Conservation (phyloP, 1,140 invertebrate genomes). For the Agrilus planipennis region DNA sequence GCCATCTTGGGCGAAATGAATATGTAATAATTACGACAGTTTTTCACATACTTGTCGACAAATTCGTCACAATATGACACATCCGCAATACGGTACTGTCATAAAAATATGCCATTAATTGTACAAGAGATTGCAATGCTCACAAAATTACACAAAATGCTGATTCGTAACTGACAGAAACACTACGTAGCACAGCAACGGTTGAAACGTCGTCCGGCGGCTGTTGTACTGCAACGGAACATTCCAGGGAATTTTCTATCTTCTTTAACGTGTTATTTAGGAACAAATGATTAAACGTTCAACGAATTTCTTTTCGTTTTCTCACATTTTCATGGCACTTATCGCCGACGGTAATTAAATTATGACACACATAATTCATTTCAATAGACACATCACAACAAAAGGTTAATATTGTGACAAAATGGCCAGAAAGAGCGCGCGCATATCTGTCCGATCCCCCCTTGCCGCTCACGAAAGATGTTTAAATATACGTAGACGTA, state of each 20-base stretch:
- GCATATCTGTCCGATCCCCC: constrained; percentile 15
- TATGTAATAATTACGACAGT: constrained; percentile 4
- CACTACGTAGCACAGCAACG: constrained; percentile 12
- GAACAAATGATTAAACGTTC: too few species aligned
- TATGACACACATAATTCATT: constrained; percentile 24
- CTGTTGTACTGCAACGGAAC: constrained; percentile 9
- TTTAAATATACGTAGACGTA: constrained; percentile 8
- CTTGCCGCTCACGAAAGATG: constrained; percentile 6
- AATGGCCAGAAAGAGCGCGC: constrained; percentile 30
- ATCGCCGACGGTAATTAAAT: constrained; percentile 16
- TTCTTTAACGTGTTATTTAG: too few species aligned
- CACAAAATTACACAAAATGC: constrained; percentile 13
- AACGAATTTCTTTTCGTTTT: neutral
- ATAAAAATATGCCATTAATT: too few species aligned
- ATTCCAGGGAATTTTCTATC: constrained; percentile 11
- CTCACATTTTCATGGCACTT: neutral
- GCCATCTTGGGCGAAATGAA: constrained; percentile 30
- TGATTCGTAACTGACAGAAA: too few species aligned
- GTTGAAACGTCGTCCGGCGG: constrained; percentile 14
- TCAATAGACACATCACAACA: constrained; percentile 30
- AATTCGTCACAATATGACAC: constrained; percentile 7
- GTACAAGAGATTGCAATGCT: too few species aligned
- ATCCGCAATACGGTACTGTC: too few species aligned
- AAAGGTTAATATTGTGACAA: constrained; percentile 34
- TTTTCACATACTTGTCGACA: constrained; percentile 2